Conservation (phyloP, 2,113 vertebrate genomes). For the Nanorana parkeri region DNA sequence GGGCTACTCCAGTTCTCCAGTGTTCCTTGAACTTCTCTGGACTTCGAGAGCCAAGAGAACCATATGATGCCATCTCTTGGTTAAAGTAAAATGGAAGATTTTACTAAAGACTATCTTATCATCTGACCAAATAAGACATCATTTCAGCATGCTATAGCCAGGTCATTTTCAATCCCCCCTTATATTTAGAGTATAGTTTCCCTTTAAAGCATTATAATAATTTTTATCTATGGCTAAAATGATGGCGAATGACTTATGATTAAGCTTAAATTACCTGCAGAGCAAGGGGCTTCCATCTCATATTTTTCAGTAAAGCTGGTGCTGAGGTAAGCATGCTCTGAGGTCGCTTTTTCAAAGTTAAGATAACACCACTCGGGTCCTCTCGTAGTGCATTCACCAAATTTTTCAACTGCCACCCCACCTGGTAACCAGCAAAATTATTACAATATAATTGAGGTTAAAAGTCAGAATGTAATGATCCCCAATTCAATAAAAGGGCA, state of each 20-base stretch:
- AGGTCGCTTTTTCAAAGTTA: constrained; percentile 99
- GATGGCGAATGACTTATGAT: constrained; percentile 87
- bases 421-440: constrained; percentile 86
- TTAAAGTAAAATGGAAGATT: constrained; percentile 1
- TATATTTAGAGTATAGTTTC: constrained; percentile 19
- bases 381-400: constrained; percentile 97
- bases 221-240: constrained; percentile 77
- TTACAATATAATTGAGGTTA: constrained; percentile 84
- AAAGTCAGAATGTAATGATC: constrained; percentile 77
- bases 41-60: background rate
- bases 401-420: constrained; percentile 99
- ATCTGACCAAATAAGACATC: background rate
- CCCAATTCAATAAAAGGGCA: constrained; percentile 69
- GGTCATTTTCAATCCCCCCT: background rate
- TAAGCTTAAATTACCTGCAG: constrained; percentile 95
- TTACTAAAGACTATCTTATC: background rate
- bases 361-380: constrained; percentile 97
- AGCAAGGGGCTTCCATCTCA: constrained; percentile 99
- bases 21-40: background rate
- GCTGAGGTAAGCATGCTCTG: constrained; percentile 99
- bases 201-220: constrained; percentile 77
- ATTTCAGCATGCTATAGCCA: background rate
- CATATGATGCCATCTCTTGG: background rate
- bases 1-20: background rate
- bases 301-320: constrained; percentile 99